Percentiles rank a stretch among this genome's conserved stretches.
These are phyloP conservation scores for Pseudorhombus dupliciocellatus DNA, from an alignment of 2,113 vertebrate genomes.

Conservation along the genomic window DNA sequence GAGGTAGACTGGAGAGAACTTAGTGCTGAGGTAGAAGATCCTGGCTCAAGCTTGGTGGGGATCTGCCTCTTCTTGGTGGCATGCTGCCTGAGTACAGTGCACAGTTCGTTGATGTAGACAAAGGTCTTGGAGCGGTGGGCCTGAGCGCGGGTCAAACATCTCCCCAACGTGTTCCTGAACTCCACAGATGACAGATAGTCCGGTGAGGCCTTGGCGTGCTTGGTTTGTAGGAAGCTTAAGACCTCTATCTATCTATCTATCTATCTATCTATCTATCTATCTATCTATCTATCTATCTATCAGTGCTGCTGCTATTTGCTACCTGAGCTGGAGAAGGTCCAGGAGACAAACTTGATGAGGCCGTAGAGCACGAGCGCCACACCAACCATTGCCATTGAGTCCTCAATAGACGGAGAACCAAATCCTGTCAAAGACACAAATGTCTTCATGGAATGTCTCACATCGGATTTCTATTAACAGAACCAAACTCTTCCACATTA, in stretches of 20 bases:
- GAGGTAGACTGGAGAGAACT: slow-evolving; percentile 25
- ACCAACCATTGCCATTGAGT: slow-evolving; percentile 84
- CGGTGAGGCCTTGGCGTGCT: slow-evolving; percentile 78
- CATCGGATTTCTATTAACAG: too few relatives aligned
- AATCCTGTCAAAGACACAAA: slow-evolving; percentile 62
- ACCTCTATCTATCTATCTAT: too few relatives aligned
- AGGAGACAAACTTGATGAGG: slow-evolving; percentile 77
- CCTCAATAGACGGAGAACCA: slow-evolving; percentile 78
- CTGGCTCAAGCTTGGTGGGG: not conserved
- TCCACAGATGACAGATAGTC: slow-evolving; percentile 85
- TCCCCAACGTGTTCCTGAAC: slow-evolving; percentile 85
- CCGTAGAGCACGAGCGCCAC: slow-evolving; percentile 81
- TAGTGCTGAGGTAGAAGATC: slow-evolving; percentile 38
- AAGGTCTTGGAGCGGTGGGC: slow-evolving; percentile 81
- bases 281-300: too few relatives aligned
- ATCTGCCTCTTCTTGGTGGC: slow-evolving; percentile 71
- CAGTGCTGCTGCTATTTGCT: not conserved
- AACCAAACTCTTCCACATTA: slow-evolving; percentile 41
- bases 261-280: too few relatives aligned
- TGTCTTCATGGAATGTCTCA: not conserved
- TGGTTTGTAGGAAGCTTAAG: slow-evolving; percentile 81
- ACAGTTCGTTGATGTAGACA: slow-evolving; percentile 92
- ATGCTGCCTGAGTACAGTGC: slow-evolving; percentile 87
- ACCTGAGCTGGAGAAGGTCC: slow-evolving; percentile 77
- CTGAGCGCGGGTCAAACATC: slow-evolving; percentile 85